Percentiles rank a stretch among this genome's conserved stretches.
These are phyloP conservation scores for Botia kubotai DNA, from an alignment of 2,797 vertebrate species.

Conservation along the genomic window DNA sequence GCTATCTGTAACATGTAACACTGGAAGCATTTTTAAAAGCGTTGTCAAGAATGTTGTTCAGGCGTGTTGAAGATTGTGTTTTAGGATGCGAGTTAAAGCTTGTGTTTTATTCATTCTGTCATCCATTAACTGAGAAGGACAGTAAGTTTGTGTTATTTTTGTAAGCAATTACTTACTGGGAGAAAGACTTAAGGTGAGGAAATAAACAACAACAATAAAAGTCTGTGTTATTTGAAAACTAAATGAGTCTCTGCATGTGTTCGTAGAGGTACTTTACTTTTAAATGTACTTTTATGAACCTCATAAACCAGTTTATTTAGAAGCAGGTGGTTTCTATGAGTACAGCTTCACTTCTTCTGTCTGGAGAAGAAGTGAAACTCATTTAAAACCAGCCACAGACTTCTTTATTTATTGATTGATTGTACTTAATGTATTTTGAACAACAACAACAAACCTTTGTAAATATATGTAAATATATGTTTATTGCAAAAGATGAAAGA, in stretches of 20 bases:
- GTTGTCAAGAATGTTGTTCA: no score
- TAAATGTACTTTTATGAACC: neutral
- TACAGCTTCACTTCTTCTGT: conserved; percentile 8
- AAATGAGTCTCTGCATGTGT: neutral
- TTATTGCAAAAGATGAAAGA: no score
- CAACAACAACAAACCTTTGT: neutral
- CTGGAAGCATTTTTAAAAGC: neutral
- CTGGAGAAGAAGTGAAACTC: conserved; percentile 4
- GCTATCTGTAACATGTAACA: neutral
- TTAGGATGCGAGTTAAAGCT: neutral
- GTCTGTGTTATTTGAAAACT: conserved; percentile 7
- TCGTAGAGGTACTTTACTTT: neutral
- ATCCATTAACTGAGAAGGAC: conserved; percentile 3
- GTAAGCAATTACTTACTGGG: neutral
- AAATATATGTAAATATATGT: neutral
- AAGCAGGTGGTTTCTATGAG: conserved; percentile 6
- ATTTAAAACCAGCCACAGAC: neutral
- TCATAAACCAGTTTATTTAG: neutral
- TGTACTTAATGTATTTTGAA: neutral
- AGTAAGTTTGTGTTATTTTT: neutral
- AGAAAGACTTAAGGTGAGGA: neutral
- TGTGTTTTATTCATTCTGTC: neutral
- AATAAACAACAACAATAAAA: conserved; percentile 2
- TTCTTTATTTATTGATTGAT: neutral
- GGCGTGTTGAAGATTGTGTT: neutral